Evolutionary conservation across 2,797 vertebrate species (phyloP).

Genomic region (Dermochelys coriacea): DNA sequence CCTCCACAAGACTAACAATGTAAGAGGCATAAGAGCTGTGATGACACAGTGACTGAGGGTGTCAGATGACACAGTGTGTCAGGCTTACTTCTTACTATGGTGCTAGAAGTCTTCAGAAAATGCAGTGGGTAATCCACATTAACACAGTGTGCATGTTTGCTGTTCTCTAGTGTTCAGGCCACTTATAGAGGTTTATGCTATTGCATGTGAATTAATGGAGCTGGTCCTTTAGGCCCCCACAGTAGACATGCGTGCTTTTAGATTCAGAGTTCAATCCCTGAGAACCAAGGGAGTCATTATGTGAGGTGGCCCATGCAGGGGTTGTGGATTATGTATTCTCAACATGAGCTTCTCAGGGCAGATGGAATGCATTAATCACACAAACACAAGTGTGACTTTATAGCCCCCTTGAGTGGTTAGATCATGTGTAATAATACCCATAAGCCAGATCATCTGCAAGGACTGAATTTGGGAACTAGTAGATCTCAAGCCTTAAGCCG

Average conservation of each 20-base stretch:
- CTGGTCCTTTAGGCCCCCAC: background rate
- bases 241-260: background rate
- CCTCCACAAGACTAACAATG: background rate
- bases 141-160: background rate
- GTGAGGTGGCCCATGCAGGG: background rate
- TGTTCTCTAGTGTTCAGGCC: background rate
- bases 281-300: background rate
- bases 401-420: background rate
- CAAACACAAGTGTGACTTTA: background rate
- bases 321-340: background rate
- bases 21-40: background rate
- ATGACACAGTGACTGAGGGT: background rate
- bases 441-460: background rate
- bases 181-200: background rate
- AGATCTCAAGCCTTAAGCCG: background rate
- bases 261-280: background rate
- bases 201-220: background rate
- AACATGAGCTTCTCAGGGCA: background rate
- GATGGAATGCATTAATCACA: background rate
- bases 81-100: background rate
- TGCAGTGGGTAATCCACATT: background rate
- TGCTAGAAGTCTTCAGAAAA: background rate
- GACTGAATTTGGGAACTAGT: background rate
- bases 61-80: background rate
- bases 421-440: background rate